Percentiles rank a stretch among this genome's conserved stretches.
phyloP scores from a whole-genome alignment of 2,113 vertebrate species.

The Nicator chloris region DNA sequence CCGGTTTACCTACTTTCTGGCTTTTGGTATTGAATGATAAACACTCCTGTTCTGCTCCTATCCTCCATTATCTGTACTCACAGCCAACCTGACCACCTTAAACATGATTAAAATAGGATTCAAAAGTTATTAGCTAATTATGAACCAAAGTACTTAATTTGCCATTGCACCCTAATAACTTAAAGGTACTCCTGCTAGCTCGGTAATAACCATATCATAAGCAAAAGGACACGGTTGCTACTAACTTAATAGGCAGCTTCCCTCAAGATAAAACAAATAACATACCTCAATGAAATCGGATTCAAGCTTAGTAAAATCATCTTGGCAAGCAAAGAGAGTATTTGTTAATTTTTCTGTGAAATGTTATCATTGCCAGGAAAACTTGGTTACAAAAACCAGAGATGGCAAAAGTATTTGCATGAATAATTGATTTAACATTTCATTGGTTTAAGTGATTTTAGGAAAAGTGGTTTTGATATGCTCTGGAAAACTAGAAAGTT shows the following conservation, averaged over 20 bases:
- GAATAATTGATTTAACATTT: conserved; percentile 55
- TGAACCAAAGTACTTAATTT: conserved; percentile 61
- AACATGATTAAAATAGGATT: conserved; percentile 47
- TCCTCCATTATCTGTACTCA: conserved; percentile 32
- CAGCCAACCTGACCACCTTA: conserved; percentile 53
- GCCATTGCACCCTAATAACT: conserved; percentile 58
- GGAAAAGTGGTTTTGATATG: conserved; percentile 42
- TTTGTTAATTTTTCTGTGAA: conserved; percentile 58
- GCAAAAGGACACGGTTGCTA: conserved; percentile 56
- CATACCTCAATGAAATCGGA: conserved; percentile 53
- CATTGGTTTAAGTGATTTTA: conserved; percentile 38
- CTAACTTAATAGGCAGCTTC: conserved; percentile 61
- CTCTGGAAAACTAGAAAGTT: conserved; percentile 24
- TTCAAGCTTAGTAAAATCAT: conserved; percentile 63
- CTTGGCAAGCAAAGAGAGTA: conserved; percentile 59
- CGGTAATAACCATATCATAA: conserved; percentile 46
- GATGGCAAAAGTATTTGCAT: conserved; percentile 54
- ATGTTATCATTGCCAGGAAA: conserved; percentile 64
- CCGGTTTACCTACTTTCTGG: neutral
- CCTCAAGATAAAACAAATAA: conserved; percentile 63
- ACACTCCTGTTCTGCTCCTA: neutral
- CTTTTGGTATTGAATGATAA: conserved; percentile 22
- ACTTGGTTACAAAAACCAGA: conserved; percentile 56
- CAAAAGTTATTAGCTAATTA: conserved; percentile 58
- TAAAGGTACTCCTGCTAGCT: conserved; percentile 56